These are phyloP conservation scores for Tympanuchus pallidicinctus DNA, from an alignment of 2,113 vertebrate genomes.

Conservation along the genomic window DNA sequence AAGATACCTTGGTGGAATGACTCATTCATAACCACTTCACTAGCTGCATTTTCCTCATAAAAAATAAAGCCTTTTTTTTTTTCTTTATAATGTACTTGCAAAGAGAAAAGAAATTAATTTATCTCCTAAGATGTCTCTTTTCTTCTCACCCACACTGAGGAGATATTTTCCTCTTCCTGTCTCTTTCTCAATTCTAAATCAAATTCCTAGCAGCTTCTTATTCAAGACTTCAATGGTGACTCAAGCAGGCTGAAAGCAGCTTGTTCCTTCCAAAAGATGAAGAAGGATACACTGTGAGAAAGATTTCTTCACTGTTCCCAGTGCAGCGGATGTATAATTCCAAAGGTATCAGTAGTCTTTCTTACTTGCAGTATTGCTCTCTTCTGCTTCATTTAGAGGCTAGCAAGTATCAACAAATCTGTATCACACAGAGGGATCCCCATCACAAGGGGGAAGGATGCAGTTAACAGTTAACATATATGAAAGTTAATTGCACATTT, in stretches of 20 bases:
- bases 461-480: slow-evolving; percentile 1
- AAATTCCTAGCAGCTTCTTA: neutral
- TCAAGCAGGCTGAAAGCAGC: neutral
- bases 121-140: neutral
- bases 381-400: slow-evolving; percentile 11
- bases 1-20: neutral
- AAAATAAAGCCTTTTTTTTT: neutral
- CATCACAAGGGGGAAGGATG: neutral
- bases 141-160: neutral
- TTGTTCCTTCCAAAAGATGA: slow-evolving; percentile 25
- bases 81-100: neutral
- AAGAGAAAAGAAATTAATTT: neutral
- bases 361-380: neutral
- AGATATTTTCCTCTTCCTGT: neutral
- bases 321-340: neutral
- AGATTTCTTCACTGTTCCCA: slow-evolving; percentile 50
- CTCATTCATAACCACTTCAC: neutral
- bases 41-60: neutral
- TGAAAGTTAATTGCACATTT: slow-evolving; percentile 14
- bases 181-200: neutral
- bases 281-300: neutral
- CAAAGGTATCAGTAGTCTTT: neutral
- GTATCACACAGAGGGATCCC: neutral
- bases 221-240: slow-evolving; percentile 3
- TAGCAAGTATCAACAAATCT: neutral